Evolutionary conservation across 2,888 invertebrate genomes (phyloP).

Genomic region (Sisyra terminalis): DNA sequence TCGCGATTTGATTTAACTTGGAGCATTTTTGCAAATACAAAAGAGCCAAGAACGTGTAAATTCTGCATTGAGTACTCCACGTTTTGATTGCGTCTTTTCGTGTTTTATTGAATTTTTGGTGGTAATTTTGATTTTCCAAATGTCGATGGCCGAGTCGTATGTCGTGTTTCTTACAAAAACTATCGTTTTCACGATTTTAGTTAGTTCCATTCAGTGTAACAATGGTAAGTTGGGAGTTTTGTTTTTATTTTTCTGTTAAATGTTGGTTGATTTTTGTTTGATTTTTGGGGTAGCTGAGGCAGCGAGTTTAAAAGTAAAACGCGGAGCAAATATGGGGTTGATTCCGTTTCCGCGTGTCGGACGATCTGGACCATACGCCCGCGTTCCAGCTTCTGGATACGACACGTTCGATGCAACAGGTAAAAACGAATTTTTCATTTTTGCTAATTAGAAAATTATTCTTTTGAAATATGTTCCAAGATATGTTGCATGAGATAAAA

Average conservation of each 20-base stretch:
- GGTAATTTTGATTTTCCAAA: too few species aligned
- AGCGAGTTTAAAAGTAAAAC: slow-evolving; percentile 11
- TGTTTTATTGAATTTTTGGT: too few species aligned
- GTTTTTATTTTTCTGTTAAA: not conserved
- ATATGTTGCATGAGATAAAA: slow-evolving; percentile 23
- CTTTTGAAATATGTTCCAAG: slow-evolving; percentile 11
- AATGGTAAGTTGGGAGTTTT: slow-evolving; percentile 2
- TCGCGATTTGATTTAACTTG: too few species aligned
- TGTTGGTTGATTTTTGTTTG: not conserved
- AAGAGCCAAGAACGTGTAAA: too few species aligned
- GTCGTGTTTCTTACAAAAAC: too few species aligned
- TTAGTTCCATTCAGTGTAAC: not conserved
- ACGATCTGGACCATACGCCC: slow-evolving; percentile 27
- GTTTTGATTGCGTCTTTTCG: too few species aligned
- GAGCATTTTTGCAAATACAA: too few species aligned
- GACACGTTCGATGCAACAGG: slow-evolving; percentile 2
- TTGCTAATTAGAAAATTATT: not conserved
- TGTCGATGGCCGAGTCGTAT: too few species aligned
- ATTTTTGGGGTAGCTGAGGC: not conserved
- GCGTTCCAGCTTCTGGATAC: not conserved
- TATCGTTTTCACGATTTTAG: not conserved
- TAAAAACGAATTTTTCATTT: not conserved
- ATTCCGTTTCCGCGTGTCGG: slow-evolving; percentile 46
- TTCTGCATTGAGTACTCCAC: too few species aligned
- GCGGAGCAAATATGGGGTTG: slow-evolving; percentile 37